Base-by-base conservation (phyloP, 2,888 invertebrate genomes). In the Notodonta dromedarius region DNA sequence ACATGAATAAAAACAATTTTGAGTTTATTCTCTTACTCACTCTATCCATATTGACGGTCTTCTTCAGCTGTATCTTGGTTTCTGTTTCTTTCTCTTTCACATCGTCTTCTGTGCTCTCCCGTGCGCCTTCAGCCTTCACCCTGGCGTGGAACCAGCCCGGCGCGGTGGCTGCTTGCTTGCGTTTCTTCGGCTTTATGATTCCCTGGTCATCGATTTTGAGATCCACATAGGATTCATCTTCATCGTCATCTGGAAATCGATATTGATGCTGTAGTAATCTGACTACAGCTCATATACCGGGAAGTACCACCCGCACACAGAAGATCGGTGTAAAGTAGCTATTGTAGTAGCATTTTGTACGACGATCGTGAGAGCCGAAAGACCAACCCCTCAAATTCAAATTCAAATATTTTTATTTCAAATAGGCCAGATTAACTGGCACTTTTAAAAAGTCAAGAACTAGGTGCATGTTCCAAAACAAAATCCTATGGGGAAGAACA, bases 191-290 rank as follows among this genome's bases (percentile, higher is more conserved):
- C 60, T 80, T 89, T 0, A 92, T 75, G 67, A 90, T 90, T 0
- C 93, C 93, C 32, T 88, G 81, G 0, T 87, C 81, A 50, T 94
- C 93, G 1, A 94, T 87, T 58, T 91, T 91, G 0, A 93, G 71
- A 64, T 94, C 94, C 0, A 91, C 76, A 66, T 94, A 94, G 0
- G 82, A 69, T 73, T 94, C 94, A 55, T 92, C 93, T 56, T 90
- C 93, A 48, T 88, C 90, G 46, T 90, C 89, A 56, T 89, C 88
- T 87, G 70, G 0, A 62, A 65, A 46, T n/a, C 51, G 57, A 56
- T 16, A 12, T 44, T 4, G 4, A 7, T 35, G 35, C 5, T 35
- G 5, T 6, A 35, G 35, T n/a, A n/a, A 24, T 1, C 24, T 24
- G 24, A 24, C 24, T 24, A 24, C 24, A 24, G 24, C 24, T 24